Evolutionary conservation across 2,113 vertebrate species (phyloP).

Genomic region (Speoplatyrhinus poulsoni): DNA sequence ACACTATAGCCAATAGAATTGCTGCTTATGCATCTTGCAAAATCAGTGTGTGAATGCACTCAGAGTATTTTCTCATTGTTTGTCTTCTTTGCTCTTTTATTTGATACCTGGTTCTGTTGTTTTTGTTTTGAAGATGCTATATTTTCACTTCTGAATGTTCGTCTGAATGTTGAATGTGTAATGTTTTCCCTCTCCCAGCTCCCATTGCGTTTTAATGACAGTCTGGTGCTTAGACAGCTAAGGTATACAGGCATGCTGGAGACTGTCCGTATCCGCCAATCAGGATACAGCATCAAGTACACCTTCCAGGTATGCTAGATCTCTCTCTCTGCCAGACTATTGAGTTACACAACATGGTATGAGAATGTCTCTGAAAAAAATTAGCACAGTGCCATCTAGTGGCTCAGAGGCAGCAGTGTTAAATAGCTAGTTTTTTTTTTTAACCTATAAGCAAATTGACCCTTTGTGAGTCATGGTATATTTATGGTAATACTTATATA

Average conservation of each 20-base stretch:
- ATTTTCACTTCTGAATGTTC: background rate
- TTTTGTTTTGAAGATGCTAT: slow-evolving; percentile 23
- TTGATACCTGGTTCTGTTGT: background rate
- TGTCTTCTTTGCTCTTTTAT: background rate
- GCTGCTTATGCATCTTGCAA: no score
- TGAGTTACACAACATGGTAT: background rate
- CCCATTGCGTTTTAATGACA: slow-evolving; percentile 88
- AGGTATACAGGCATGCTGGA: slow-evolving; percentile 97
- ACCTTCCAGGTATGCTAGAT: slow-evolving; percentile 85
- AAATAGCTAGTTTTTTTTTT: no score
- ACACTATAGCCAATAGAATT: no score
- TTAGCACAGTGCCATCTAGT: no score
- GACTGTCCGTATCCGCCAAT: slow-evolving; percentile 92
- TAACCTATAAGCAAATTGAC: no score
- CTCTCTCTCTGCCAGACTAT: background rate
- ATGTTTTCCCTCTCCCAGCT: slow-evolving; percentile 72
- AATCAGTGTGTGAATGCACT: no score
- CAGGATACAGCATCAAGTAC: slow-evolving; percentile 95
- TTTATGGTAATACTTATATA: no score
- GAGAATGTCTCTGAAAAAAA: no score
- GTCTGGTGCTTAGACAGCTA: slow-evolving; percentile 91
- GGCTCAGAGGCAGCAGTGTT: no score
- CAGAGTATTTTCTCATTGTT: background rate
- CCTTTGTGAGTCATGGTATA: no score
- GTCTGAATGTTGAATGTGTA: no score